Evolutionary conservation across 2,888 invertebrate species (phyloP).

Genomic region (Metopia argyrocephala): DNA sequence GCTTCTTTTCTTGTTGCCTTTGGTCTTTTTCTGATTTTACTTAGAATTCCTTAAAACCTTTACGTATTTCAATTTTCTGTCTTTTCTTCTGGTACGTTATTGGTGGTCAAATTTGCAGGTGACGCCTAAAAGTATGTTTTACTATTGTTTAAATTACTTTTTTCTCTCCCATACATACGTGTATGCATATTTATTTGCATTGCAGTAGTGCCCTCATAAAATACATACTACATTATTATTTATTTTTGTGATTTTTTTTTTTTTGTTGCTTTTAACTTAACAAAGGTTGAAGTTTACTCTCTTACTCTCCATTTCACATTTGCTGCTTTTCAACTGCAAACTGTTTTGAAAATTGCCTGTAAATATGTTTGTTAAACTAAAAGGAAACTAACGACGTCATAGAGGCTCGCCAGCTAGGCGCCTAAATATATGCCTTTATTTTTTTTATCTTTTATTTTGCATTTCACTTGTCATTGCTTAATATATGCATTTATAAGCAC

Average conservation of each 20-base stretch:
- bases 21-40: background rate
- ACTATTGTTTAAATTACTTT: conserved; percentile 8
- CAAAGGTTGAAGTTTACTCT: too few relatives aligned
- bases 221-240: background rate
- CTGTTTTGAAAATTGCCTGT: conserved; percentile 3
- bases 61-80: background rate
- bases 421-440: conserved; percentile 64
- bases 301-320: too few relatives aligned
- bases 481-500: conserved; percentile 18
- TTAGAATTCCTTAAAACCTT: background rate
- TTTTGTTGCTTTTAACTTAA: background rate
- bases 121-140: conserved; percentile 60
- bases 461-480: background rate
- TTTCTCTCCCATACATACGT: conserved; percentile 40
- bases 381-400: conserved; percentile 64
- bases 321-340: too few relatives aligned
- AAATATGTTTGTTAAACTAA: conserved; percentile 30
- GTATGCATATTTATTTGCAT: conserved; percentile 8
- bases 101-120: conserved; percentile 46
- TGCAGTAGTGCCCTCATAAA: conserved; percentile 21
- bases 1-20: background rate
- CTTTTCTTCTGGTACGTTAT: background rate
- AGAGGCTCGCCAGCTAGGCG: conserved; percentile 67
- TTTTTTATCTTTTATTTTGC: conserved; percentile 22
- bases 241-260: conserved; percentile 2